Conservation (phyloP, 1,140 invertebrate species). For the Papilio polytes region DNA sequence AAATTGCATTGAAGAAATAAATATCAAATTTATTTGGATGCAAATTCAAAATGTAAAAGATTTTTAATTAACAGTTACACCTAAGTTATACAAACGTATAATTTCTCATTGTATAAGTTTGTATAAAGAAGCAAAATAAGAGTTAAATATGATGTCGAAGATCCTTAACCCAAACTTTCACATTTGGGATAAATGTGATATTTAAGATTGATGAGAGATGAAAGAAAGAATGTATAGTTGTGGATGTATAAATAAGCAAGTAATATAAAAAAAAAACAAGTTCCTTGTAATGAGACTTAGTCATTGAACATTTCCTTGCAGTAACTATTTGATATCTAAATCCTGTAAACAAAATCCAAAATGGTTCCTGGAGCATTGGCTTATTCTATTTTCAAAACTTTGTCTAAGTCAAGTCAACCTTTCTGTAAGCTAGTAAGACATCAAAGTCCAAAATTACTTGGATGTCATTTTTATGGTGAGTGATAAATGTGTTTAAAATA, state of each 20-base stretch:
- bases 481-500: background rate
- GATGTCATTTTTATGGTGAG: constrained; percentile 31
- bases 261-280: background rate
- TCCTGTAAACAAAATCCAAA: background rate
- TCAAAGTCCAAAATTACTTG: constrained; percentile 16
- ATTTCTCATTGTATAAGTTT: background rate
- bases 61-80: background rate
- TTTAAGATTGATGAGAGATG: background rate
- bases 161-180: background rate
- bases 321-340: background rate
- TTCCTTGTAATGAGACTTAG: background rate
- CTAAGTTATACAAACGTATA: background rate
- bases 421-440: constrained; percentile 18
- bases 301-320: background rate
- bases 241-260: background rate
- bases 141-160: background rate
- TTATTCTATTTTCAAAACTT: constrained; percentile 32
- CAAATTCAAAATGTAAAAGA: constrained; percentile 13
- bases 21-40: background rate
- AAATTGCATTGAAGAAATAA: background rate
- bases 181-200: background rate
- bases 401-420: constrained; percentile 22
- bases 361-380: constrained; percentile 34
- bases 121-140: background rate
- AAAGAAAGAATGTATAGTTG: background rate